A percentile compares a stretch with the other conserved stretches of the same genome.
Conservation (phyloP, 1,140 invertebrate species). For the Parasteatoda tepidariorum region DNA sequence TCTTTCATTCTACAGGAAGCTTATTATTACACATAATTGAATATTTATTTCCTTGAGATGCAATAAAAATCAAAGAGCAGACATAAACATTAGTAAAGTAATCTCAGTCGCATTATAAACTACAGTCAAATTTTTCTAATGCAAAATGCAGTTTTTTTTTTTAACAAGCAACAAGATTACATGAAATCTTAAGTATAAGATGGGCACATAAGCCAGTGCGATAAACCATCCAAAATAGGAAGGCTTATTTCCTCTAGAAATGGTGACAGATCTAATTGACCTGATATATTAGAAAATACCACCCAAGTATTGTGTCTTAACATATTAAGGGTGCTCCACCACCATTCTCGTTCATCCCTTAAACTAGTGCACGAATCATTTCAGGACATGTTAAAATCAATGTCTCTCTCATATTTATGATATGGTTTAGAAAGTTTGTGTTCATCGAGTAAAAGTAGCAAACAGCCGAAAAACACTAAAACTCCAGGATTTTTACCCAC, state of each 20-base stretch:
- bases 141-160: too few relatives aligned
- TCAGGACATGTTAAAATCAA: conserved; percentile 33
- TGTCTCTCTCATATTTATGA: conserved; percentile 49
- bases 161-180: conserved; percentile 76
- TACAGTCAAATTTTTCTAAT: too few relatives aligned
- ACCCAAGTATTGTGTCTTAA: conserved; percentile 94
- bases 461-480: conserved; percentile 87
- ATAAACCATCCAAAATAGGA: conserved; percentile 90
- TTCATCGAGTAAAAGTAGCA: conserved; percentile 84
- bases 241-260: conserved; percentile 92
- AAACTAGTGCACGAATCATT: conserved; percentile 59
- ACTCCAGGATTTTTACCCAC: conserved; percentile 89
- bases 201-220: conserved; percentile 97
- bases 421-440: conserved; percentile 48
- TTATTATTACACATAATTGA: too few relatives aligned
- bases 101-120: too few relatives aligned
- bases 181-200: conserved; percentile 95
- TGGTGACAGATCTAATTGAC: conserved; percentile 85
- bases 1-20: too few relatives aligned
- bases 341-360: conserved; percentile 76
- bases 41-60: too few relatives aligned
- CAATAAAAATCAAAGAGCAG: too few relatives aligned
- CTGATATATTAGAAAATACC: conserved; percentile 91
- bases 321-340: conserved; percentile 93
- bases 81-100: too few relatives aligned